phyloP scores from a whole-genome alignment of 2,888 invertebrate genomes.

The Callinectes sapidus region DNA sequence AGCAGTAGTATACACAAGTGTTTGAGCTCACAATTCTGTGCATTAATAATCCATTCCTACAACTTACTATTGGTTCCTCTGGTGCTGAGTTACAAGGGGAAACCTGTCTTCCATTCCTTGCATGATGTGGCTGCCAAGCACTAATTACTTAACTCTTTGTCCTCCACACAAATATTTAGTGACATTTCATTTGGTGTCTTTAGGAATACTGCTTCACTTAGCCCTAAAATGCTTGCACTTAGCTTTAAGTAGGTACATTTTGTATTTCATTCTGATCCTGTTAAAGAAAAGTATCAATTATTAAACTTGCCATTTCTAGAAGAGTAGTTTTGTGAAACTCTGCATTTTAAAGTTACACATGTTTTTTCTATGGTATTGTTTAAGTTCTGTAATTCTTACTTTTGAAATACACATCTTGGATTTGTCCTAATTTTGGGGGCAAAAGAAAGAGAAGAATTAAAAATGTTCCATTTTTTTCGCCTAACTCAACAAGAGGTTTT shows the following conservation, averaged over 20 bases:
- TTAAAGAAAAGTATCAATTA: background rate
- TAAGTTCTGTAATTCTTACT: no score
- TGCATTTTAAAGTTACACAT: no score
- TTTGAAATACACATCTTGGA: no score
- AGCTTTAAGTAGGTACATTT: background rate
- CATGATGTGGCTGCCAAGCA: background rate
- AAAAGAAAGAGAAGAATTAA: no score
- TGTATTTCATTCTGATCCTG: background rate
- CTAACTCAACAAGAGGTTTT: no score
- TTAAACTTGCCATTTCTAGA: no score
- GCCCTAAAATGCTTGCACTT: background rate
- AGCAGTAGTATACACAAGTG: background rate
- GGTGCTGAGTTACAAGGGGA: conserved; percentile 1
- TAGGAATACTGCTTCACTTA: background rate
- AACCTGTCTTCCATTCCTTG: background rate
- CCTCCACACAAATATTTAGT: background rate
- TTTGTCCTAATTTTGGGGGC: no score
- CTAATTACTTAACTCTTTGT: background rate
- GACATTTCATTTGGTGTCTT: background rate
- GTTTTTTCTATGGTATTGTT: no score
- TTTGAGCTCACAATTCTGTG: background rate
- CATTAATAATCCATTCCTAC: background rate
- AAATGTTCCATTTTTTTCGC: no score
- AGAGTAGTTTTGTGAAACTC: no score
- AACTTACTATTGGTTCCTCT: background rate